Evolutionary conservation across 1,140 invertebrate species (phyloP), one percentile per base, ranked within the genome.

Genomic region (Vanessa tameamea): DNA sequence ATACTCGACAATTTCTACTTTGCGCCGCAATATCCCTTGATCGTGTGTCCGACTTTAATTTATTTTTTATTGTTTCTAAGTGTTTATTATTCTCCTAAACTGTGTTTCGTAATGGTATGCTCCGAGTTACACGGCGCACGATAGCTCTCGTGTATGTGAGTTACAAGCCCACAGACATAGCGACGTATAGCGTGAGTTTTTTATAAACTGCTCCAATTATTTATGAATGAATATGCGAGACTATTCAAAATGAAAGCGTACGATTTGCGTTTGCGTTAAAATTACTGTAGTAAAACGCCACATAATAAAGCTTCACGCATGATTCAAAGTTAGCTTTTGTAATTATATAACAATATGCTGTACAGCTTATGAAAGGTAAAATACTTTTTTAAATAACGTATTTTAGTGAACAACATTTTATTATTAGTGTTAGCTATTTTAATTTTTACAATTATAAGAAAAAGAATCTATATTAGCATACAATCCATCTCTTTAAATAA

Each of bases 31-130:
- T 83, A 82, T 50, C 69, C 78, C 75, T 77, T 79, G 75, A 78
- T 82, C 85, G 83, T 86, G 86, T 84, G 84, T 86, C 82, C 84
- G 80, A 85, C 82, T 87, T 87, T 82, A 86, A 88, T 88, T 89
- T 86, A 82, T 87, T 85, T 83, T 87, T 89, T 89, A 89, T 89
- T 87, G 87, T 73, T 90, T 87, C 72, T 86, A 82, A 80, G 89
- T 91, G 88, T 88, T 89, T 87, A 87, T 87, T 89, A 85, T 91
- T 85, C 88, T 82, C 79, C 72, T 83, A 81, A 85, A 84, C 82
- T 86, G 89, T 91, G 88, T 85, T 84, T 82, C 66, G 78, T 82
- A 78, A 77, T 78, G 57, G 73, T 77, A 82, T 76, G 74, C 74
- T 71, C 72, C 68, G 74, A 73, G 68, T 66, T 57, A 65, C 66